Conservation (phyloP, 2,888 invertebrate species). For the Callyntrura sp. region DNA sequence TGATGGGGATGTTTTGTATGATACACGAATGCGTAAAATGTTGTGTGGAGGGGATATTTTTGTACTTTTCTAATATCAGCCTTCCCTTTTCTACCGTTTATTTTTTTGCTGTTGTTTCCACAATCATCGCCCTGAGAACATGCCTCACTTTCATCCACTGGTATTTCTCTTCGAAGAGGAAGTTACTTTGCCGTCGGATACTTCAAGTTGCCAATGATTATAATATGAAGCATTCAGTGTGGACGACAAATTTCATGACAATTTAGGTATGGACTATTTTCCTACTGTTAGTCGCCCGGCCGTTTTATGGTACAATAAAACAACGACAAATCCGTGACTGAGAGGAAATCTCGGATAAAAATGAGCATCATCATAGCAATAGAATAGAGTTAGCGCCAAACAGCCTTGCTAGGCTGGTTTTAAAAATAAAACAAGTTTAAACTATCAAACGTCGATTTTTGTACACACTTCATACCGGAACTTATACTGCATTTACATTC, state of each 20-base stretch:
- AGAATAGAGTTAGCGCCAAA: no score
- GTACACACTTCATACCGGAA: no score
- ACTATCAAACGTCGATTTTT: no score
- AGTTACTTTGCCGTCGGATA: background rate
- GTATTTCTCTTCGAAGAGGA: constrained; percentile 14
- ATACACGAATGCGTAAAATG: background rate
- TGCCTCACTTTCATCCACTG: constrained; percentile 22
- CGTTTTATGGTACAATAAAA: background rate
- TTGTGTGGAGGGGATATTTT: background rate
- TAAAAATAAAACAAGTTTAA: no score
- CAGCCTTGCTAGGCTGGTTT: no score
- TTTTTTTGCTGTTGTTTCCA: background rate
- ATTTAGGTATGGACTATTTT: background rate
- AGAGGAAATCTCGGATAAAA: constrained; percentile 51
- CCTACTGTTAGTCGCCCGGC: constrained; percentile 10
- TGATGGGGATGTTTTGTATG: background rate
- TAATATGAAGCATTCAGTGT: background rate
- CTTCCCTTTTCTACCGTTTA: background rate
- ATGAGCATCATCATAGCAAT: constrained; percentile 18
- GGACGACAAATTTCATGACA: background rate
- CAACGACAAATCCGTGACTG: constrained; percentile 53
- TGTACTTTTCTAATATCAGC: background rate
- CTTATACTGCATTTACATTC: no score
- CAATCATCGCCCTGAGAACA: background rate
- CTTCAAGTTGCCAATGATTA: no score